Conservation (phyloP, 2,113 vertebrate genomes). For the Eubucco bourcierii region DNA sequence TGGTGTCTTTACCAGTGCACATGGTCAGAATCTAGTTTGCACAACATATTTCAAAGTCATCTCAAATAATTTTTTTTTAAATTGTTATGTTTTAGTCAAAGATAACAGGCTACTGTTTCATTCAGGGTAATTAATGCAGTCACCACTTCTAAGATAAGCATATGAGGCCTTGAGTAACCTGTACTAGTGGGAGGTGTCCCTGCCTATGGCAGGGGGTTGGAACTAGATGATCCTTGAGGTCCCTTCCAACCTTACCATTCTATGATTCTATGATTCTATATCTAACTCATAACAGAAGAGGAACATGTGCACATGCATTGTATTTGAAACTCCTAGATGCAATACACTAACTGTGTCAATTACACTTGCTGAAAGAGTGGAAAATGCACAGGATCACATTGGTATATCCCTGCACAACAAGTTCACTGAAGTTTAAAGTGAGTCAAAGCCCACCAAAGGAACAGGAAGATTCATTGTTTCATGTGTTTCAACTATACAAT, state of each 20-base stretch:
- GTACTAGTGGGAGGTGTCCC: no score
- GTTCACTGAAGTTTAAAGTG: neutral
- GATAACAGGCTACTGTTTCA: neutral
- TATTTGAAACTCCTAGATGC: neutral
- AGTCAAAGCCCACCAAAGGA: accelerated
- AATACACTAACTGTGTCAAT: neutral
- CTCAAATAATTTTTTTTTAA: no score
- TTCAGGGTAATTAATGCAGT: neutral
- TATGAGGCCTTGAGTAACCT: no score
- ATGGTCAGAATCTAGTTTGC: neutral
- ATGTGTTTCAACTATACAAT: neutral
- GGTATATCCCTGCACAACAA: neutral
- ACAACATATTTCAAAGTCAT: neutral
- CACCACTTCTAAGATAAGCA: neutral
- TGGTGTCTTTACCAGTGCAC: neutral
- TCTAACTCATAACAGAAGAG: neutral
- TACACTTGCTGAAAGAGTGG: neutral
- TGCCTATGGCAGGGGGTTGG: no score
- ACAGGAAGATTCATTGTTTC: neutral
- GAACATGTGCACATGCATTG: neutral
- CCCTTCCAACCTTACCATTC: no score
- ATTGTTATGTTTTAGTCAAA: neutral
- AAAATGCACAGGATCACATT: neutral
- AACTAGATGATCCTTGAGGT: no score
- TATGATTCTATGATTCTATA: no score